A percentile compares a stretch with the other conserved stretches of the same genome.
These are phyloP conservation scores for Agrochola circellaris DNA, from an alignment of 2,888 invertebrate species.

Conservation along the genomic window DNA sequence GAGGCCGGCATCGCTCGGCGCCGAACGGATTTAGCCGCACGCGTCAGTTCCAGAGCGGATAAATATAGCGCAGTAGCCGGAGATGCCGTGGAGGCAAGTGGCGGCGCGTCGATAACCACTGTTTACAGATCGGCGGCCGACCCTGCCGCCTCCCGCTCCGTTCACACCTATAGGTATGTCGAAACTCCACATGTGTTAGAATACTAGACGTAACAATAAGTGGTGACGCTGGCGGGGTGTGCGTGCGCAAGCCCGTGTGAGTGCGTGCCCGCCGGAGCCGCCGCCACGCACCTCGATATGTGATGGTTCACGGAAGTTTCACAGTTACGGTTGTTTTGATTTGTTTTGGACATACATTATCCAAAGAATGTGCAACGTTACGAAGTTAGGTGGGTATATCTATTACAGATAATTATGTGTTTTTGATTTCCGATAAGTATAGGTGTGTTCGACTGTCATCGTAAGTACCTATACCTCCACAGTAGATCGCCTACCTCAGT, in stretches of 20 bases:
- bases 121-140: constrained; percentile 89
- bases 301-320: constrained; percentile 69
- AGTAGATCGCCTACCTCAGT: not conserved
- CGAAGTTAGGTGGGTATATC: constrained; percentile 18
- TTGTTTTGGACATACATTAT: constrained; percentile 70
- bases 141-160: constrained; percentile 87
- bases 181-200: constrained; percentile 79
- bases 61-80: constrained; percentile 89
- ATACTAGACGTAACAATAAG: constrained; percentile 79
- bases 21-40: constrained; percentile 88
- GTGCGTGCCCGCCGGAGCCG: constrained; percentile 51
- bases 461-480: not conserved
- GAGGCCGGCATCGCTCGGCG: constrained; percentile 87
- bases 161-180: constrained; percentile 87
- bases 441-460: not conserved
- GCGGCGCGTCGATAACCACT: constrained; percentile 89
- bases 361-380: constrained; percentile 55
- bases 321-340: constrained; percentile 69
- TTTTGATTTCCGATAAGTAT: not conserved
- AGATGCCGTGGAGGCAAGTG: constrained; percentile 88
- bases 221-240: constrained; percentile 70
- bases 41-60: constrained; percentile 88
- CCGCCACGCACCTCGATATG: constrained; percentile 38
- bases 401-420: not conserved
- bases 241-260: constrained; percentile 60